These are phyloP conservation scores for Tribolium freemani DNA, from an alignment of 2,888 invertebrate genomes.

Conservation along the genomic window DNA sequence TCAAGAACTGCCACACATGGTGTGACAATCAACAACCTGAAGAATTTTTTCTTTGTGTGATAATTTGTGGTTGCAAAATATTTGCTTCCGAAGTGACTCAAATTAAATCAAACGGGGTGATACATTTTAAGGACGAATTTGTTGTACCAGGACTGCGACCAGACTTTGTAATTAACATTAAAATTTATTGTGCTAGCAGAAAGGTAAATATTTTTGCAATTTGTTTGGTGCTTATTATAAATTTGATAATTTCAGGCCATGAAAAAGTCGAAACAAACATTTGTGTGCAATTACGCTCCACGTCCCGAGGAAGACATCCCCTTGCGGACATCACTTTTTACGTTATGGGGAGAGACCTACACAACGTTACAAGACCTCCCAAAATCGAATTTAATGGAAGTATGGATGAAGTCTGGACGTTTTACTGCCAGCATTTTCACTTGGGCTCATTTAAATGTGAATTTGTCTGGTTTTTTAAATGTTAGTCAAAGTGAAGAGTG, in stretches of 20 bases:
- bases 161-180: not conserved
- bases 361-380: not conserved
- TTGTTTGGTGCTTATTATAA: not conserved
- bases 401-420: not conserved
- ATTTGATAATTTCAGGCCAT: not conserved
- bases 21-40: not conserved
- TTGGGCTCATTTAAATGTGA: not conserved
- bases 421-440: not conserved
- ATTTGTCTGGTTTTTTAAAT: not conserved
- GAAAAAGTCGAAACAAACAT: not conserved
- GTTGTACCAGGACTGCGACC: not conserved
- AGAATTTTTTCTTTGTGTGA: constrained; percentile 3
- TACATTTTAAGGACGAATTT: not conserved
- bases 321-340: not conserved
- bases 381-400: not conserved
- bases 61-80: not conserved
- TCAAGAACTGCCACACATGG: not conserved
- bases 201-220: not conserved
- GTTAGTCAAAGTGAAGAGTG: not conserved
- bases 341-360: not conserved
- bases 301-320: not conserved
- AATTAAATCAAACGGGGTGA: constrained; percentile 1
- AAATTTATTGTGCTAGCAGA: not conserved
- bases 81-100: not conserved
- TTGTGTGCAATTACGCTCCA: not conserved